These are phyloP conservation scores for Gulo gulo DNA, from an alignment of 2,113 vertebrate genomes.

Conservation along the genomic window DNA sequence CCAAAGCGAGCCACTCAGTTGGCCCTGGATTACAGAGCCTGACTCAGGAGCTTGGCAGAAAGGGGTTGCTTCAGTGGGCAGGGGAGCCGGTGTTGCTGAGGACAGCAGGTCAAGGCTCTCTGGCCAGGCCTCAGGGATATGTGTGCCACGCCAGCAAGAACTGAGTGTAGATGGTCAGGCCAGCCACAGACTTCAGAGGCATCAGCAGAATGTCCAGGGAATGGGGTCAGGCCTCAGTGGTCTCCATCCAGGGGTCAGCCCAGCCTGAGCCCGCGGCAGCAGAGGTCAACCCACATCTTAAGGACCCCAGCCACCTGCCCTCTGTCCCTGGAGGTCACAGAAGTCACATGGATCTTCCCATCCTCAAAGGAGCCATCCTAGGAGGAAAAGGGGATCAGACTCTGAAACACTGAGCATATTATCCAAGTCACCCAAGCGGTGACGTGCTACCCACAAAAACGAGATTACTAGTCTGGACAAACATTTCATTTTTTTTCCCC, in stretches of 20 bases:
- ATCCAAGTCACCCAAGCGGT: not conserved
- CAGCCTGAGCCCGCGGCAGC: too few relatives aligned
- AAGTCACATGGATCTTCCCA: not conserved
- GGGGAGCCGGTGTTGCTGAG: not conserved
- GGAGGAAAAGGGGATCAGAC: not conserved
- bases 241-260: not conserved
- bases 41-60: not conserved
- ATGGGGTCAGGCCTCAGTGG: accelerated
- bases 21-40: not conserved
- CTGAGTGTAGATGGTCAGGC: not conserved
- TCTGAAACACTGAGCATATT: not conserved
- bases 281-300: not conserved
- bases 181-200: not conserved
- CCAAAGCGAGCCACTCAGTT: not conserved
- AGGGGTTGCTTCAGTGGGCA: not conserved
- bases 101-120: not conserved
- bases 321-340: not conserved
- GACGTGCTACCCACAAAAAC: not conserved
- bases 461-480: not conserved
- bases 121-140: not conserved
- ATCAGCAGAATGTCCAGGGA: not conserved
- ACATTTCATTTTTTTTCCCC: not conserved
- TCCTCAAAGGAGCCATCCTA: not conserved
- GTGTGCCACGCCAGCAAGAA: not conserved
- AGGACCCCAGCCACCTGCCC: not conserved